Conservation (phyloP, 2,797 vertebrate genomes). For the Cercopithecus neglectus region DNA sequence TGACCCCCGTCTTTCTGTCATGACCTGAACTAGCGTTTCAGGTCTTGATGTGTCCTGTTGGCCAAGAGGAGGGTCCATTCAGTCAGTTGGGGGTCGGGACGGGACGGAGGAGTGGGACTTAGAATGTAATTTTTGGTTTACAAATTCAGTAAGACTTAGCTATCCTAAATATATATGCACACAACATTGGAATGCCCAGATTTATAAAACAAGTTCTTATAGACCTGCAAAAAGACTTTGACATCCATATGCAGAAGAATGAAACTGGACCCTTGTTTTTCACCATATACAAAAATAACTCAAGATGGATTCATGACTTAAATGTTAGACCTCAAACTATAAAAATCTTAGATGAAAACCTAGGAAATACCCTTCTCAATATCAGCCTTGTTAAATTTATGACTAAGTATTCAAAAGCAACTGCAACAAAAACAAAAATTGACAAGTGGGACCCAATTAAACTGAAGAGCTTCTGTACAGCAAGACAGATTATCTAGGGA, state of each 20-base stretch:
- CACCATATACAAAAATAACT: neutral
- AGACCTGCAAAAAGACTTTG: neutral
- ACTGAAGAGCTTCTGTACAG: neutral
- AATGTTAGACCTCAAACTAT: neutral
- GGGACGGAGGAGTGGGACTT: neutral
- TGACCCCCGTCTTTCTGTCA: neutral
- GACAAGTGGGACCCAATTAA: neutral
- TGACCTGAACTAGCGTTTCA: neutral
- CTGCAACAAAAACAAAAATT: neutral
- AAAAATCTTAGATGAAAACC: neutral
- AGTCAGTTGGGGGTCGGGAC: neutral
- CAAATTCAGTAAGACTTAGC: neutral
- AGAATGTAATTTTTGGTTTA: neutral
- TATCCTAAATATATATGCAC: neutral
- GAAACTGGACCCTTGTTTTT: neutral
- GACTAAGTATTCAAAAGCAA: neutral
- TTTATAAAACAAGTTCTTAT: neutral
- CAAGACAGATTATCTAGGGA: neutral
- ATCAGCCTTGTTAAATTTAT: neutral
- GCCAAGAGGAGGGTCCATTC: neutral
- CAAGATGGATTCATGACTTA: neutral
- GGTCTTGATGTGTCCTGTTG: neutral
- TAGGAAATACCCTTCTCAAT: neutral
- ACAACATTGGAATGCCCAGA: neutral
- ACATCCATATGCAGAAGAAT: neutral